Evolutionary conservation across 2,888 invertebrate genomes (phyloP), one percentile per base, ranked within the genome.

Genomic region (Caenorhabditis parvicauda): DNA sequence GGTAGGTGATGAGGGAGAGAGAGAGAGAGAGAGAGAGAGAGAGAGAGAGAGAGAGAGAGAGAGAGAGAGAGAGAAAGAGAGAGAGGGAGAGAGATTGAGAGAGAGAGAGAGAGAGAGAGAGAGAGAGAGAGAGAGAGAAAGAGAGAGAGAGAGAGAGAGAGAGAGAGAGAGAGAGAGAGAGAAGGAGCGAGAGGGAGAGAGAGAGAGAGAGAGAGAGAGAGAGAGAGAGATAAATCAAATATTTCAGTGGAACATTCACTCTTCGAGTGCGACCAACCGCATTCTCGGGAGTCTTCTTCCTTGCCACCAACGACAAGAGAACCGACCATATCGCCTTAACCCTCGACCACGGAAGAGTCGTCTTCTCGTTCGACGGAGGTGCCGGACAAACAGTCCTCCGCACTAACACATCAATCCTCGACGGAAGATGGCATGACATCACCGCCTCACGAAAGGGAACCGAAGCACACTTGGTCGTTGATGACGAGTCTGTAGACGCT

Each of bases 301-400:
- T 92, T 80, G 90, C 91, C 17, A 87, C 85, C 67, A 87, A 86
- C 61, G 60, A 64, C 14, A 66, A 72, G 41, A 69, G 69, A 17
- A 79, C 78, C n/a, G 91, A 94, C 77, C 93, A 88, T 82, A 84
- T 95, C 69, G 86, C 92, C 0, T 84, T 98, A 51, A 92, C 95
- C 82, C 85, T 98, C 84, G 85, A 89, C 1, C 88, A 92, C 72
- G 93, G 94, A 62, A 87, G 88, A 54, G 87, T 96, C 22, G 87
- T 88, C 59, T 88, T 92, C 72, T 88, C 88, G 0, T 91, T 90
- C 1, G 90, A 91, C 70, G 90, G 90, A 74, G 89, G 90, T 0
- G 88, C 87, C 76, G 92, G 66, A 39, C 55, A 57, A 49, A 63
- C 64, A 19, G 49, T 56, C 9, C 51, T 74, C 29, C 60, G 56